A percentile compares a stretch with the other conserved stretches of the same genome.
These are phyloP conservation scores for Hermodice carunculata DNA, from an alignment of 2,888 invertebrate genomes.

Conservation along the genomic window DNA sequence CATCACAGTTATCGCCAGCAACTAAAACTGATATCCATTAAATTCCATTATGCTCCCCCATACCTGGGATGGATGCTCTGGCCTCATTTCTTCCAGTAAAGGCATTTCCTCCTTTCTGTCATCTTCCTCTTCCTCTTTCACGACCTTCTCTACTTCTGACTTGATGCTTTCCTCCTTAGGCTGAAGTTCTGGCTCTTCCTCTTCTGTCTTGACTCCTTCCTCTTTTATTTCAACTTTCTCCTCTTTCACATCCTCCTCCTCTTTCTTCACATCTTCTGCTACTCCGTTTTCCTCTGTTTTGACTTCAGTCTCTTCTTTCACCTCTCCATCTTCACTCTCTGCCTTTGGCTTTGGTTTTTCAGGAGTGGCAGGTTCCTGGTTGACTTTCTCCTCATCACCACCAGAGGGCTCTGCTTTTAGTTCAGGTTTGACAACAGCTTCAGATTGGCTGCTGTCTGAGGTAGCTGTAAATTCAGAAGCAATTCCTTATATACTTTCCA, in stretches of 20 bases:
- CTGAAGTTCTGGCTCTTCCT: conserved; percentile 13
- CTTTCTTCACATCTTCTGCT: background rate
- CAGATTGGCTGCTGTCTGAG: too few species aligned
- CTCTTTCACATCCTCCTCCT: conserved; percentile 20
- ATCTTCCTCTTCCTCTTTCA: conserved; percentile 38
- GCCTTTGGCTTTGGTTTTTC: too few species aligned
- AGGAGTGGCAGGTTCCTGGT: too few species aligned
- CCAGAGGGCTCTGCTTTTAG: too few species aligned
- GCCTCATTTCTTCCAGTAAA: background rate
- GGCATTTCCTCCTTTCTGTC: conserved; percentile 5
- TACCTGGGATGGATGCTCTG: background rate
- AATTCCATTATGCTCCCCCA: too few species aligned
- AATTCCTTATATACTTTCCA: too few species aligned
- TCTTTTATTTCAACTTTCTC: conserved; percentile 17
- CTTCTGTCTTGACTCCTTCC: background rate
- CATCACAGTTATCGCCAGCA: too few species aligned
- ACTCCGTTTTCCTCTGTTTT: background rate
- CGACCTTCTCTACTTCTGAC: conserved; percentile 24
- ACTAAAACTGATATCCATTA: too few species aligned
- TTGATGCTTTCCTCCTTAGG: conserved; percentile 24
- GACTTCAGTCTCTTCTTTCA: background rate
- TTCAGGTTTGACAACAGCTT: too few species aligned
- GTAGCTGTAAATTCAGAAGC: too few species aligned
- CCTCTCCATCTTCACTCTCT: background rate
- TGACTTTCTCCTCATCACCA: too few species aligned